phyloP scores from a whole-genome alignment of 2,797 vertebrate species.

The Phataginus tetradactyla region DNA sequence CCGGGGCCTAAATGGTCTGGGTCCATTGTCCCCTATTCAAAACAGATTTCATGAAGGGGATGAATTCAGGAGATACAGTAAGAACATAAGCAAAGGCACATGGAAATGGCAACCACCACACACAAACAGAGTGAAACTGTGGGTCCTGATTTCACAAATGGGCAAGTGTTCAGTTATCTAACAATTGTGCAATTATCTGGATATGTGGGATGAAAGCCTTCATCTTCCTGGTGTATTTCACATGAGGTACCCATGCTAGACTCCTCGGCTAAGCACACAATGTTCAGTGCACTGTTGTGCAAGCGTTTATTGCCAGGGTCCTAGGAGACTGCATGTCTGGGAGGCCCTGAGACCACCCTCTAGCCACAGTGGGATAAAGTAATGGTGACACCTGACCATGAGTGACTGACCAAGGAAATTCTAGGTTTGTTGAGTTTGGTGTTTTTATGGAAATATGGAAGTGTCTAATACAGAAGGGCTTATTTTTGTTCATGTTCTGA shows the following conservation, averaged over 20 bases:
- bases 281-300: fast-evolving
- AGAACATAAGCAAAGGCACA: not conserved
- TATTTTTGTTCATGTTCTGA: not conserved
- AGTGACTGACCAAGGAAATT: not conserved
- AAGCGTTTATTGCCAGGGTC: fast-evolving
- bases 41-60: not conserved
- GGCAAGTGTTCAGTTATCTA: too few relatives aligned
- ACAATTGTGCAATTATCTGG: fast-evolving
- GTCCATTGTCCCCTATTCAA: not conserved
- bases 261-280: fast-evolving
- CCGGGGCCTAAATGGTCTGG: not conserved
- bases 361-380: not conserved
- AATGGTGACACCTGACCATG: fast-evolving
- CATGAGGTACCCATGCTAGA: fast-evolving
- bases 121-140: not conserved
- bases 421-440: fast-evolving
- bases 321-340: fast-evolving
- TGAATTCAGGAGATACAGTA: not conserved
- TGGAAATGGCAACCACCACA: fast-evolving
- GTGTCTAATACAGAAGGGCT: not conserved
- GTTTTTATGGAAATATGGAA: not conserved
- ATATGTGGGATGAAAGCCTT: fast-evolving
- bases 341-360: fast-evolving
- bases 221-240: fast-evolving
- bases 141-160: fast-evolving